Conservation (phyloP, 2,113 vertebrate species). For the Gymnarchus niloticus region DNA sequence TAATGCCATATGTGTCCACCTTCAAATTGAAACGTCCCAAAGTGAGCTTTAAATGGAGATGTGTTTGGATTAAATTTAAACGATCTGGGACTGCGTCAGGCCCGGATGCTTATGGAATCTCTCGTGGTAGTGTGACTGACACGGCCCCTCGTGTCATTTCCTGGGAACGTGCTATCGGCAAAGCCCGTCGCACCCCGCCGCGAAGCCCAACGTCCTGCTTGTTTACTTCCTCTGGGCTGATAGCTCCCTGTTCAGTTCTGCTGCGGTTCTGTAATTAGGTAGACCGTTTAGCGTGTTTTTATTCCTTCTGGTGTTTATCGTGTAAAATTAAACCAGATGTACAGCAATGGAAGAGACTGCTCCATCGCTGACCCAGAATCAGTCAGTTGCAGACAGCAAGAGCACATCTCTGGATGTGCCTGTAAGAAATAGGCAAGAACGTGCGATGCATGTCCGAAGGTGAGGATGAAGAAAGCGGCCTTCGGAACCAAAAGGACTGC, state of each 20-base stretch:
- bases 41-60: background rate
- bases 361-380: background rate
- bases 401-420: background rate
- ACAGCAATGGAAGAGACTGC: background rate
- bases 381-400: too few species aligned
- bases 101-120: background rate
- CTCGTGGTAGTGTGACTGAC: background rate
- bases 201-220: background rate
- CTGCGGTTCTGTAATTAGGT: background rate
- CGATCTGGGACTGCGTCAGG: background rate
- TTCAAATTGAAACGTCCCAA: background rate
- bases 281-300: background rate
- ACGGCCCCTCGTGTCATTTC: conserved; percentile 2
- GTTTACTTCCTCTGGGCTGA: background rate
- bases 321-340: background rate
- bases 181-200: background rate
- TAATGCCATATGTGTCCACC: background rate
- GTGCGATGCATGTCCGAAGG: background rate
- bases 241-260: too few species aligned
- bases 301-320: background rate
- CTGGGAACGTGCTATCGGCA: background rate
- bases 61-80: conserved; percentile 12
- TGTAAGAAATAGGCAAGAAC: background rate
- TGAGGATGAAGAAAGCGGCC: background rate
- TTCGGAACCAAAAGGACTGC: background rate